Evolutionary conservation across 1,140 invertebrate species (phyloP), one percentile per base, ranked within the genome.

Genomic region (Epicauta chinensis): DNA sequence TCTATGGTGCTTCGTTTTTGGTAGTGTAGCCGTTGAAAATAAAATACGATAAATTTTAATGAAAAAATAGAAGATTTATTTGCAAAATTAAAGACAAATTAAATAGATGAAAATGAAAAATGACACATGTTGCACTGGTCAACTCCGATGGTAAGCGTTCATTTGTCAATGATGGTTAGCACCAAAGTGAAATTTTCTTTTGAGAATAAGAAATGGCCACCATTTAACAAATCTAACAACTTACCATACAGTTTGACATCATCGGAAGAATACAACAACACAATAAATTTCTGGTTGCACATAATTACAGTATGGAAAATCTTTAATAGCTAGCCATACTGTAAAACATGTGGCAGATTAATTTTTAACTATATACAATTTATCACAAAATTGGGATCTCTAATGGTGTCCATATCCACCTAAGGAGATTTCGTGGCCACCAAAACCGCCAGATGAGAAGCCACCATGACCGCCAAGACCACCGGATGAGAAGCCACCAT

Each of bases 381-480:
- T 40, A 40, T 41, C 37, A 40, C 47, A 41, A 31, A 10, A 15
- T 2, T 12, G 16, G n/a, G n/a, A n/a, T n/a, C 5, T 38, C 10
- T 41, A 50, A 31, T 50, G 37, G 39, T 50, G 47, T 44, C 49
- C 49, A 37, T 36, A 51, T 36, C 49, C 49, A 36, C 49, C 46
- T 29, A 49, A 38, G 13, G 46, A 49, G 36, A 49, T 12, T 39
- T 49, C 46, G 15, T 45, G 42, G 36, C 51, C 51, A 23, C 51
- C 49, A 29, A 43, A 51, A 17, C 49, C 41, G 14, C 53, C 49
- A 16, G 14, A n/a, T n/a, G 40, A 40, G 14, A 51, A 44, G 30
- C 53, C 53, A 16, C 53, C 50, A 17, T 45, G 56, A 15, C 39
- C n/a, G n/a, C 51, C 23, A 29, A 56, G 39, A 34, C 61, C 53